Base-by-base conservation (phyloP, 1,140 invertebrate genomes). In the Drosophila sechellia region DNA sequence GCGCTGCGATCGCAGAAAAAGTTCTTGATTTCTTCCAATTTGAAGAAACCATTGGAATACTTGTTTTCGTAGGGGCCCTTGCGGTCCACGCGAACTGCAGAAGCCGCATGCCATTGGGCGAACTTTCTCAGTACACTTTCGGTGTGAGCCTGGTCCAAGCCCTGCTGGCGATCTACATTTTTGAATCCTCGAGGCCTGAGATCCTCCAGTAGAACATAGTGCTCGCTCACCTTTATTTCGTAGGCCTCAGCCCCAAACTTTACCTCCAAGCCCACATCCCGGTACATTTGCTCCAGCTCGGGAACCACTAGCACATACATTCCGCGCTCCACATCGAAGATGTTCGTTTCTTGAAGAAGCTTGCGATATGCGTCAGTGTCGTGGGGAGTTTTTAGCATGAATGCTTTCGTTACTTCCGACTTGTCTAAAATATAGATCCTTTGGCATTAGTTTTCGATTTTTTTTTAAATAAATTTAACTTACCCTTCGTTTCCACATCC, bases 21-120 rank as follows among this genome's bases (percentile, higher is more conserved):
- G 20, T 43, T 43, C 0, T 45, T 2, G 3, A 75, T 34, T 25
- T 52, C 17, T 4, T 64, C 17, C 20, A 40, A 39, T 3, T 35
- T 27, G 2, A 83, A 90, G 4, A 84, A 37, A 2, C 84, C 81
- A 0, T 27, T 22, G 0, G 39, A 37, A 6, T 69, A 53, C 15
- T 56, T 22, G 0, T 4, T 34, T 3, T 69, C 35, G 46, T 77
- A 91, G 54, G 64, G 93, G 83, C 81, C 93, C 77, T 10, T 93
- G 85, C 92, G 94, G 92, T 50, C 93, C 70, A 92, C 93, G 93
- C 45, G 58, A 0, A 78, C 71, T 0, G 86, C 84, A 0, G 92
- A 93, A 0, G 90, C 78, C 3, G 94, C 94, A 71, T 95, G 94
- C 79, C 94, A 94, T 34, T 93, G 93, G 0, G 94, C 94, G 15